phyloP scores from a whole-genome alignment of 2,113 vertebrate genomes.

The Ctenomys sociabilis region DNA sequence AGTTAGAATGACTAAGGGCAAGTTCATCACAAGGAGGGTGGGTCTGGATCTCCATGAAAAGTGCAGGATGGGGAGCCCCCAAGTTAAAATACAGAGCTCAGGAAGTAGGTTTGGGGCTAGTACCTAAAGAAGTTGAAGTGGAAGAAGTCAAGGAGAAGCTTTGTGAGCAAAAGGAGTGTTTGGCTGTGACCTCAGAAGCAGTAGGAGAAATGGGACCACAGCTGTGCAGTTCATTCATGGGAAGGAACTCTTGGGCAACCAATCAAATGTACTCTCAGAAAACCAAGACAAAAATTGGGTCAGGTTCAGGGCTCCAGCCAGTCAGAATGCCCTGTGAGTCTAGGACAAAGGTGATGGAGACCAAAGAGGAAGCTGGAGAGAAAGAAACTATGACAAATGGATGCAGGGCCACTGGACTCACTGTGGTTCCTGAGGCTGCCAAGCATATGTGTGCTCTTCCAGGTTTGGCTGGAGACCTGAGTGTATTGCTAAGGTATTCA shows the following conservation, averaged over 20 bases:
- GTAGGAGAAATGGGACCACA: not conserved
- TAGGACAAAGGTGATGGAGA: not conserved
- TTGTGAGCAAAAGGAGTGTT: not conserved
- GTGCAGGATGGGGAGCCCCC: not conserved
- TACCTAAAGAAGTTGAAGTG: not conserved
- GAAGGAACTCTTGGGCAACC: not conserved
- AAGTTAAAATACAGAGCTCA: not conserved
- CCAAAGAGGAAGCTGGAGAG: not conserved
- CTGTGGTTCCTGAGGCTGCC: not conserved
- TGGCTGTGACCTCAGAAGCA: not conserved
- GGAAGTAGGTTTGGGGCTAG: not conserved
- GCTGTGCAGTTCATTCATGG: not conserved
- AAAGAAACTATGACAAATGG: not conserved
- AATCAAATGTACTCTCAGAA: not conserved
- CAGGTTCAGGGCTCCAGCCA: not conserved
- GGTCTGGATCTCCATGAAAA: not conserved
- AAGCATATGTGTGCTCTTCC: not conserved
- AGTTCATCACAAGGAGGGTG: not conserved
- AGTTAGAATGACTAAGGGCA: not conserved
- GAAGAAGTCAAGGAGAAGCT: not conserved
- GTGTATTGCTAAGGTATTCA: not conserved
- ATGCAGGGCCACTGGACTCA: not conserved
- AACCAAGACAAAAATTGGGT: not conserved
- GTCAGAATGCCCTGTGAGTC: not conserved
- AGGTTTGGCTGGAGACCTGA: not conserved